Percentiles rank a stretch among this genome's conserved stretches.
Evolutionary conservation across 2,113 vertebrate species (phyloP).

Genomic region (Hemiscyllium ocellatum): DNA sequence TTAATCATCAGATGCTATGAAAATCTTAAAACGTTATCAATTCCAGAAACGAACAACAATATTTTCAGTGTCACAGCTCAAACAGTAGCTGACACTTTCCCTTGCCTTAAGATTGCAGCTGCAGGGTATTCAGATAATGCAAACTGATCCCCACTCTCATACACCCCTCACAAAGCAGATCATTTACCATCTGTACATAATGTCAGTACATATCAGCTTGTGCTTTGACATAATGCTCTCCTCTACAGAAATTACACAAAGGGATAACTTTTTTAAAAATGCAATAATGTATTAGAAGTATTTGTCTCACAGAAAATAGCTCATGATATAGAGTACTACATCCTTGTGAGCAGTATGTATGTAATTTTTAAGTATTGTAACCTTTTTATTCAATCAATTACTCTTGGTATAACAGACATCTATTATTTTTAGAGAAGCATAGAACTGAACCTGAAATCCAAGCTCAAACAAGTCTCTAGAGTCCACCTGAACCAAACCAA

Average conservation of each 20-base stretch:
- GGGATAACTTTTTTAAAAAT: neutral
- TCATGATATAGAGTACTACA: neutral
- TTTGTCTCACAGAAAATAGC: neutral
- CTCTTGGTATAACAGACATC: neutral
- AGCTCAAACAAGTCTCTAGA: neutral
- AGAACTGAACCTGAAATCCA: neutral
- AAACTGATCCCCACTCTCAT: neutral
- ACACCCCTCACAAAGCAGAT: neutral
- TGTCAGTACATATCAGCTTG: neutral
- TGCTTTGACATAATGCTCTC: neutral
- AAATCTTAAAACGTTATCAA: neutral
- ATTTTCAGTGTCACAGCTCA: neutral
- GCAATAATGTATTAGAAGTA: neutral
- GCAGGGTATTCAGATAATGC: neutral
- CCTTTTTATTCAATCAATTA: neutral
- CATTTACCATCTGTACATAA: neutral
- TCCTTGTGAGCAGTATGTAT: neutral
- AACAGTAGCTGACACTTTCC: neutral
- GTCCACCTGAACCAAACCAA: neutral
- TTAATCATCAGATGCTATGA: neutral
- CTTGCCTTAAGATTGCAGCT: neutral
- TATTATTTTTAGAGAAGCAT: neutral
- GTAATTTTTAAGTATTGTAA: neutral
- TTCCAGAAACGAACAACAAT: neutral
- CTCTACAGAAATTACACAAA: neutral